phyloP scores from a whole-genome alignment of 2,797 vertebrate species.

The Sciaenops ocellatus region DNA sequence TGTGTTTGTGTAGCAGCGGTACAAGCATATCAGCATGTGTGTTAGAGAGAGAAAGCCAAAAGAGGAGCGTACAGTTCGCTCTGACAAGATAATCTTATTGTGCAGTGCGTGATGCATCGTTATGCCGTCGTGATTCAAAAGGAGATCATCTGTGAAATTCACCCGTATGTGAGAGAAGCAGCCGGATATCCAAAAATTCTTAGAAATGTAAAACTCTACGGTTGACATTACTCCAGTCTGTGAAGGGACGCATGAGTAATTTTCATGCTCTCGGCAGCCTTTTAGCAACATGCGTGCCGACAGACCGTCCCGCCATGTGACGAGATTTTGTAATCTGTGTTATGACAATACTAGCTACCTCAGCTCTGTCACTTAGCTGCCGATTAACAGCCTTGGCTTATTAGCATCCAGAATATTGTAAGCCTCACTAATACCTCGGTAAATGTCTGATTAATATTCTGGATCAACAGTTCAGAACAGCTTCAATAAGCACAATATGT shows the following conservation, averaged over 20 bases:
- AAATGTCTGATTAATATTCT: constrained; percentile 6
- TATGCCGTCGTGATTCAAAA: neutral
- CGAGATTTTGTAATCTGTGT: neutral
- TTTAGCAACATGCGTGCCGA: neutral
- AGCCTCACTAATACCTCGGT: neutral
- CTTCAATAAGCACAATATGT: neutral
- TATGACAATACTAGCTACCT: neutral
- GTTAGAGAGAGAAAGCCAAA: neutral
- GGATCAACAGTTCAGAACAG: neutral
- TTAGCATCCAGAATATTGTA: neutral
- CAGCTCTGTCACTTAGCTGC: neutral
- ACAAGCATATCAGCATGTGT: neutral
- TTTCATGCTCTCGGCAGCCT: neutral
- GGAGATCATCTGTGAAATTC: constrained; percentile 15
- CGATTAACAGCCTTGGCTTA: neutral
- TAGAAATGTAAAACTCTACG: neutral
- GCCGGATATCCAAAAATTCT: neutral
- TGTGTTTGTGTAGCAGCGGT: constrained; percentile 2
- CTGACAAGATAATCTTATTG: constrained; percentile 14
- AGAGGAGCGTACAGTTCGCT: neutral
- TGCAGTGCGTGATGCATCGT: constrained; percentile 10
- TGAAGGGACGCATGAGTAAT: neutral
- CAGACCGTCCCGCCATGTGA: too few species aligned
- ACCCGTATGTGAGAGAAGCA: neutral
- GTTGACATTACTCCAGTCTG: neutral